Evolutionary conservation across 2,888 invertebrate species (phyloP), one percentile per base, ranked within the genome.

Genomic region (Xylota sylvarum): DNA sequence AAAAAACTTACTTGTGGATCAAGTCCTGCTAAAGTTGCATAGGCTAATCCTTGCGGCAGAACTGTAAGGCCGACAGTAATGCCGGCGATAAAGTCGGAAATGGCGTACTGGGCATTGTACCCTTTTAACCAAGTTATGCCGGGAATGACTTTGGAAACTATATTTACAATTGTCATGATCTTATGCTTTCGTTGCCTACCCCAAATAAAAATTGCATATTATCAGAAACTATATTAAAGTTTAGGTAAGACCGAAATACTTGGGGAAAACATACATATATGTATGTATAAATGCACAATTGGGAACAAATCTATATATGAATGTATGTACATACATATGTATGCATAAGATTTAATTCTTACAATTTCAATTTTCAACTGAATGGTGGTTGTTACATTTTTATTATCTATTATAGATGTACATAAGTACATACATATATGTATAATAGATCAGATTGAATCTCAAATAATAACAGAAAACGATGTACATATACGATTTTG

Each of bases 51-150:
- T 91, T 98, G 98, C 0, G 98, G 98, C 93, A 98, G 96, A 50
- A 98, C 97, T 0, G 98, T 98, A 27, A 98, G 94, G 0, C 97
- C 98, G 0, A 98, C 98, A 1, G 98, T 98, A 80, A 98, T 93
- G 0, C 98, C 98, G 17, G 98, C 98, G 89, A 98, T 97, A 60
- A 96, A 90, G 93, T 98, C 98, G 83, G 96, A 95, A 69, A 97
- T 91, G 1, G 97, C 94, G 91, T 96, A 96, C 84, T 96, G 95
- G 0, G 95, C 93, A 89, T 95, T 95, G 92, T 97, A 97, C 69
- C 94, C 94, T 0, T 96, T 95, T 10, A 96, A 93, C 97, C 97
- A 97, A 90, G 93, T 94, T 10, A 96, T 89, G 12, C 92, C 93
- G 0, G 93, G 93, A 78, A 93, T 48, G 32, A 90, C 48, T 70